phyloP scores from a whole-genome alignment of 37 sponge, comb jelly and placozoan species.

The Mnemiopsis leidyi region DNA sequence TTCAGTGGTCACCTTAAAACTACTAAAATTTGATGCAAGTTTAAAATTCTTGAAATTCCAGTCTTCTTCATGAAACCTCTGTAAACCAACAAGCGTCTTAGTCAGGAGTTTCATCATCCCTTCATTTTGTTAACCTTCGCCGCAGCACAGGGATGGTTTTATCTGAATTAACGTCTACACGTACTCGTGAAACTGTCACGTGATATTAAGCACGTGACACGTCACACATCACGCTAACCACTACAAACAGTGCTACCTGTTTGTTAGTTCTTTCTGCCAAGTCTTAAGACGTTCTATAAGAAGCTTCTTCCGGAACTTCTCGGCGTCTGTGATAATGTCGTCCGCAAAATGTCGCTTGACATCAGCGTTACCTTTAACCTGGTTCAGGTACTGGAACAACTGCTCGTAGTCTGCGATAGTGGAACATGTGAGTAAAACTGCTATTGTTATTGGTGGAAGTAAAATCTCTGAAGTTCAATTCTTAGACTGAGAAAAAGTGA shows the following conservation, averaged over 20 bases:
- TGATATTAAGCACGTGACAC: not conserved
- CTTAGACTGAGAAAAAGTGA: no score
- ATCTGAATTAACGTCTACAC: not conserved
- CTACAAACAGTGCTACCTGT: constrained; percentile 30
- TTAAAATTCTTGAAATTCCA: no score
- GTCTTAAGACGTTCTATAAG: constrained; percentile 78
- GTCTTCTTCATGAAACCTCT: no score
- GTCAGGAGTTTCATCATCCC: no score
- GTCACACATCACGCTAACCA: not conserved
- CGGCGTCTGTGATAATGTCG: constrained; percentile 81
- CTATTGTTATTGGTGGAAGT: no score
- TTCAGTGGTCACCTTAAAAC: no score
- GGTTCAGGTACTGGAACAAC: constrained; percentile 78
- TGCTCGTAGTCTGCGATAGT: constrained; percentile 56
- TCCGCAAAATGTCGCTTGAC: constrained; percentile 70
- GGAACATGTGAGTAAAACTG: no score
- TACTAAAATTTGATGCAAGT: no score
- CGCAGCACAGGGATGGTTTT: not conserved
- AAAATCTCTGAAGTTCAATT: no score
- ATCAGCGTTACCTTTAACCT: constrained; percentile 77
- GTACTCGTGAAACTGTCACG: not conserved
- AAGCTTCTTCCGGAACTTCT: constrained; percentile 78
- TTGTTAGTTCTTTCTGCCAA: constrained; percentile 68
- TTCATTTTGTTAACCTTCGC: no score
- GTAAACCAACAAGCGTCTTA: no score